A percentile compares a stretch with the other conserved stretches of the same genome.
phyloP scores from a whole-genome alignment of 2,797 vertebrate genomes.

The Tiaroga cobitis region DNA sequence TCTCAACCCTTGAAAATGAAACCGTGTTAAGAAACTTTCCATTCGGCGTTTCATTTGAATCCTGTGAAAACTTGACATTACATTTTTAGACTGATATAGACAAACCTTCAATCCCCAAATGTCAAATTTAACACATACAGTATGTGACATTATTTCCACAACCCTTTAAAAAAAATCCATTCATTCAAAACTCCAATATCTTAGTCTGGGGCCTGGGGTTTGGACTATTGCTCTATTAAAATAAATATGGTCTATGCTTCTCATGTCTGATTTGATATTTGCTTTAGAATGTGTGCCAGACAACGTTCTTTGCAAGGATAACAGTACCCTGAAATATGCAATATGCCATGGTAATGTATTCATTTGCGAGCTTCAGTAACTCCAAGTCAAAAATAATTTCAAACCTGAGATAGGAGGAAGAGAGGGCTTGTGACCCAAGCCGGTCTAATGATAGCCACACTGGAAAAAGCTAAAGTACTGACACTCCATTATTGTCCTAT shows the following conservation, averaged over 20 bases:
- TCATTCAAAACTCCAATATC: background rate
- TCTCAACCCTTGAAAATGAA: background rate
- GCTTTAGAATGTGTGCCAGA: conserved; percentile 27
- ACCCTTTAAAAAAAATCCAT: background rate
- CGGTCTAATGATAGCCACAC: conserved; percentile 73
- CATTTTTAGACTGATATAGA: background rate
- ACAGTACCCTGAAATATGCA: conserved; percentile 28
- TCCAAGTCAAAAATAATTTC: conserved; percentile 40
- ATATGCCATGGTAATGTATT: background rate
- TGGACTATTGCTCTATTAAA: conserved; percentile 31
- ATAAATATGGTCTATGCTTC: conserved; percentile 17
- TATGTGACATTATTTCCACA: conserved; percentile 28
- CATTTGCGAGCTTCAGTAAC: conserved; percentile 26
- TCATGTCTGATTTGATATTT: conserved; percentile 42
- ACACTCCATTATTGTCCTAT: conserved; percentile 82
- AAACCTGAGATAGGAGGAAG: conserved; percentile 41
- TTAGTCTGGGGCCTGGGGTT: conserved; percentile 16
- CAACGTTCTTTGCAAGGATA: conserved; percentile 23
- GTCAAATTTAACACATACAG: background rate
- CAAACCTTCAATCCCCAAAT: background rate
- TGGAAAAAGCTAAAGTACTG: conserved; percentile 84
- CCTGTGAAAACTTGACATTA: background rate
- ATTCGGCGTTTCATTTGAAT: background rate
- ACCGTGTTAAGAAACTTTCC: background rate
- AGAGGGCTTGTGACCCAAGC: conserved; percentile 77